Conservation (phyloP, 2,113 vertebrate species). For the Naja naja region DNA sequence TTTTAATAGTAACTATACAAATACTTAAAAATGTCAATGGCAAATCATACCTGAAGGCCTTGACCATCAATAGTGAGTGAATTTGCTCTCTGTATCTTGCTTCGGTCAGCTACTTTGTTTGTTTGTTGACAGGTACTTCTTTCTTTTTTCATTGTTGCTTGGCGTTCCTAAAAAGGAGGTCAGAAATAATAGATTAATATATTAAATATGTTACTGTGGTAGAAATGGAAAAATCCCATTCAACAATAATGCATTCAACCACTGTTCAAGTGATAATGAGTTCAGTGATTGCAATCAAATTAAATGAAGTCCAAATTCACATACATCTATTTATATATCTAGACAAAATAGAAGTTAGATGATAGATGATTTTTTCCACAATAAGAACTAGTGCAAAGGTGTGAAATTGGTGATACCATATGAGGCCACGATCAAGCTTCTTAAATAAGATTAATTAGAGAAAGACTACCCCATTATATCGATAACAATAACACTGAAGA, state of each 20-base stretch:
- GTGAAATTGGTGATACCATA: conserved; percentile 46
- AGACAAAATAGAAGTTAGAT: conserved; percentile 39
- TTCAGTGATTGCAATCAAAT: conserved; percentile 28
- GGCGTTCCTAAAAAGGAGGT: conserved; percentile 77
- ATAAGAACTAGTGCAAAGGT: conserved; percentile 52
- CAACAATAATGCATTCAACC: conserved; percentile 14
- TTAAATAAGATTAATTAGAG: conserved; percentile 26
- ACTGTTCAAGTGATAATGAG: conserved; percentile 44
- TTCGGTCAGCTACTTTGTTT: conserved; percentile 77
- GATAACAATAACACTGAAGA: not conserved
- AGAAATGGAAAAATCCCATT: not conserved
- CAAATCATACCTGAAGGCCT: conserved; percentile 84
- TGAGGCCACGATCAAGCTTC: conserved; percentile 11
- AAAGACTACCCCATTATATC: not conserved
- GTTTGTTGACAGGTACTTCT: conserved; percentile 69
- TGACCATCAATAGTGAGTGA: conserved; percentile 91
- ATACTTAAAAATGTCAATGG: conserved; percentile 35
- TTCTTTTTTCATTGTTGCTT: conserved; percentile 86
- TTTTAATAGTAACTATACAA: conserved; percentile 1
- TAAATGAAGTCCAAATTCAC: conserved; percentile 52
- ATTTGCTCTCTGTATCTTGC: conserved; percentile 92
- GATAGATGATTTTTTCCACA: conserved; percentile 45
- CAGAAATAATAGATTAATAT: conserved; percentile 24
- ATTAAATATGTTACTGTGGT: not conserved
- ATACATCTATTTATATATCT: conserved; percentile 54